These are phyloP conservation scores for Meta bourneti DNA, from an alignment of 2,888 invertebrate genomes.

Conservation along the genomic window DNA sequence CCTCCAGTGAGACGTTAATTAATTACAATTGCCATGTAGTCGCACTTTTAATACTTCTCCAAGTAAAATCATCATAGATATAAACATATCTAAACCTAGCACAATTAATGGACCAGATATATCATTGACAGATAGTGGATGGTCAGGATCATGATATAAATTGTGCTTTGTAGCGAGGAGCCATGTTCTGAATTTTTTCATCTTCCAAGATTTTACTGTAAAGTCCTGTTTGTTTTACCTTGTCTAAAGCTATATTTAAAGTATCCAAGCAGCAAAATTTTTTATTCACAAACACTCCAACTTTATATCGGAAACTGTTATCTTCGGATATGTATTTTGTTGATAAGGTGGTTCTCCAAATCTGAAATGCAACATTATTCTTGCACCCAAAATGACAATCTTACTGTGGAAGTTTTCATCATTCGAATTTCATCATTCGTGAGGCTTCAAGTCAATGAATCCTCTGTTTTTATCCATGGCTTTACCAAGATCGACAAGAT, in stretches of 20 bases:
- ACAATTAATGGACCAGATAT: slow-evolving; percentile 9
- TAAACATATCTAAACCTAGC: not conserved
- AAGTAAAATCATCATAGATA: not conserved
- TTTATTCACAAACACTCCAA: not conserved
- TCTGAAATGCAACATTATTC: not conserved
- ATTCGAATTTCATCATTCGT: not conserved
- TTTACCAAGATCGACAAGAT: not conserved
- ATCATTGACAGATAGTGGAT: not conserved
- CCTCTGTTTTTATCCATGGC: not conserved
- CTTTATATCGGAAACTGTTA: too few relatives aligned
- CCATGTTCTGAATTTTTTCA: not conserved
- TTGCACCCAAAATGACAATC: not conserved
- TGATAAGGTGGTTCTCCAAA: not conserved
- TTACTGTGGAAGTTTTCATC: not conserved
- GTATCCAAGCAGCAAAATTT: not conserved
- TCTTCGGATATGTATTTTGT: not conserved
- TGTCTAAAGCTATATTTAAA: not conserved
- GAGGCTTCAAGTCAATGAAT: not conserved
- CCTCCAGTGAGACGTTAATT: too few relatives aligned
- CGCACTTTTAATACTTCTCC: too few relatives aligned
- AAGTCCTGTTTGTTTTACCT: not conserved
- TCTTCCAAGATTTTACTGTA: slow-evolving; percentile 6
- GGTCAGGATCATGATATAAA: not conserved
- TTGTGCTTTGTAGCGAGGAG: not conserved
- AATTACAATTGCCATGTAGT: too few relatives aligned